phyloP scores from a whole-genome alignment of 2,797 vertebrate species.

The Mus spretus region DNA sequence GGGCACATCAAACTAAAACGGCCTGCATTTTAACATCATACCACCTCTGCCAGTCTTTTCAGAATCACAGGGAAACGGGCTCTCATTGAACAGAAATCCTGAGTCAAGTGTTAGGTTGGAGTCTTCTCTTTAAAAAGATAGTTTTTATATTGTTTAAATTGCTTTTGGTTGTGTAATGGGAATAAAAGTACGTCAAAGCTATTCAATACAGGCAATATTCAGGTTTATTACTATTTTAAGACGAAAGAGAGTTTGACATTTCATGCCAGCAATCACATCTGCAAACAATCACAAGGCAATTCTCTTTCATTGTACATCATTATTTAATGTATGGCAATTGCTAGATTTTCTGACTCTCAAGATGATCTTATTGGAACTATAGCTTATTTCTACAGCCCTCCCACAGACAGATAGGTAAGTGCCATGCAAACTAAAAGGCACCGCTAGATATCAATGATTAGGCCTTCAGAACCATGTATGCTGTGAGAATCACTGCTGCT shows the following conservation, averaged over 20 bases:
- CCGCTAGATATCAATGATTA: slow-evolving; percentile 11
- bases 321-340: slow-evolving; percentile 29
- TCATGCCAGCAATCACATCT: slow-evolving; percentile 58
- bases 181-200: slow-evolving; percentile 74
- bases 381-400: slow-evolving; percentile 58
- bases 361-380: slow-evolving; percentile 18
- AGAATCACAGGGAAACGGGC: slow-evolving; percentile 52
- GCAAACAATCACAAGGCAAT: slow-evolving; percentile 73
- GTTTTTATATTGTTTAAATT: slow-evolving; percentile 71
- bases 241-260: slow-evolving; percentile 62
- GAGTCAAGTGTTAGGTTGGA: slow-evolving; percentile 65
- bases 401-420: slow-evolving; percentile 1
- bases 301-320: slow-evolving; percentile 51
- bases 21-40: slow-evolving; percentile 67
- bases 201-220: slow-evolving; percentile 70
- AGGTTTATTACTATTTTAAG: slow-evolving; percentile 74
- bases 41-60: slow-evolving; percentile 47
- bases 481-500: slow-evolving; percentile 44
- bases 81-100: slow-evolving; percentile 60
- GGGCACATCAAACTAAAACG: slow-evolving; percentile 73
- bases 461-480: not conserved
- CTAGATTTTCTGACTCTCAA: slow-evolving; percentile 25
- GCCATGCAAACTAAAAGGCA: not conserved
- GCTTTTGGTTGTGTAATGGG: slow-evolving; percentile 70
- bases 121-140: slow-evolving; percentile 73